Evolutionary conservation across 35 echinoderm and acorn worm species (phyloP), one percentile per base, ranked within the genome.

Genomic region (Chiridota heheva): DNA sequence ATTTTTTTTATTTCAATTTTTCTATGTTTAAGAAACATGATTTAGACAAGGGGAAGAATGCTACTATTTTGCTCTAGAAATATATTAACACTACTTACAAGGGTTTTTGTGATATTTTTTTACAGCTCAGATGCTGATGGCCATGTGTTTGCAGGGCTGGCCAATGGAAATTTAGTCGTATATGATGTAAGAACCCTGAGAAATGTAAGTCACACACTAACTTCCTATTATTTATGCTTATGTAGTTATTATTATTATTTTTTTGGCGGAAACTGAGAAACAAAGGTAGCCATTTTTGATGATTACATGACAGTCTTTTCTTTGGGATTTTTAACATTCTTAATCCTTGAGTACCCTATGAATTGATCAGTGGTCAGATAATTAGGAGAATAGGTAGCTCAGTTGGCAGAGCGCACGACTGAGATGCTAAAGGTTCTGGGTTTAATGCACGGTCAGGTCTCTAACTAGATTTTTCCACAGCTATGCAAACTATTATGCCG

Each of bases 121-220:
- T 25, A 22, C 61, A 92, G 90, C 56, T 30, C 49, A 15, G 61
- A 73, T 40, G 83, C 81, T 28, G 72, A 77, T 20, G 86, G 91
- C 17, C 40, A 73, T 39, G 81, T 96, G 5, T 68, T 90, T 60
- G 86, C 82, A 39, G 92, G 92, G 28, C 76, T 96, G 34, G 92
- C 92, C n/a, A 90, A 96, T 76, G 92, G 92, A 12, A 85, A 58
- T 15, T 69, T 96, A 6, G 66, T 83, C 17, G 73, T 90, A 0
- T 96, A 81, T 41, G 76, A 77, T 51, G 87, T 67, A 5, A 59
- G 80, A 22, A 72, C 49, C 31, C 64, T 96, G 12, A 69, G 68
- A 62, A 81, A 29, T 40, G 92, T 96, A 37, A 90, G 81, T 80
- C 59, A 36, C 12, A 37, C 69, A 1, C 0, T 7, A 55, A 6